These are phyloP conservation scores for Hemaris fuciformis DNA, from an alignment of 2,888 invertebrate species.

Conservation along the genomic window DNA sequence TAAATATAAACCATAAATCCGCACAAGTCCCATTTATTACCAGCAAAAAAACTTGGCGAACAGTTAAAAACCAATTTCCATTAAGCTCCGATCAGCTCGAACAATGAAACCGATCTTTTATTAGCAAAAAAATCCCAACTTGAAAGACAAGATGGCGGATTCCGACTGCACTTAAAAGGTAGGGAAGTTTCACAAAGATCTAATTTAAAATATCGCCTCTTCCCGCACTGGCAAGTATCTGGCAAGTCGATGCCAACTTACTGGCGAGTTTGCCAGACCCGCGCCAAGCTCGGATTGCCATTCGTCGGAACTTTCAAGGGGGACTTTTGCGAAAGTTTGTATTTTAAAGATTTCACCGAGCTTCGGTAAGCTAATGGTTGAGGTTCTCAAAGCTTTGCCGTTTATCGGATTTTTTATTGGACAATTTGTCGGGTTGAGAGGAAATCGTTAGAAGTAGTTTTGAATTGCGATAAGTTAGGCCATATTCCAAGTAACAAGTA, in stretches of 20 bases:
- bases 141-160: background rate
- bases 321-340: background rate
- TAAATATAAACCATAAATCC: no score
- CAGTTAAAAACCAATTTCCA: background rate
- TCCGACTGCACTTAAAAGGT: background rate
- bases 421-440: no score
- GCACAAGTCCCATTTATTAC: no score
- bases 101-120: background rate
- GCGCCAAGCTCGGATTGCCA: background rate
- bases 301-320: background rate
- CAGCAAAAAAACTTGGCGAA: background rate
- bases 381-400: background rate
- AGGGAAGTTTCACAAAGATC: background rate
- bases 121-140: background rate
- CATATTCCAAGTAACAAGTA: no score
- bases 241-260: background rate
- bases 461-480: no score
- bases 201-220: background rate
- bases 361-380: background rate
- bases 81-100: background rate
- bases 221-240: background rate
- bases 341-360: background rate
- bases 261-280: background rate
- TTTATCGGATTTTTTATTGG: background rate
- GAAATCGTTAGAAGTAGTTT: no score